Evolutionary conservation across 2,888 invertebrate species (phyloP), one percentile per base, ranked within the genome.

Genomic region (Bellardia bayeri): DNA sequence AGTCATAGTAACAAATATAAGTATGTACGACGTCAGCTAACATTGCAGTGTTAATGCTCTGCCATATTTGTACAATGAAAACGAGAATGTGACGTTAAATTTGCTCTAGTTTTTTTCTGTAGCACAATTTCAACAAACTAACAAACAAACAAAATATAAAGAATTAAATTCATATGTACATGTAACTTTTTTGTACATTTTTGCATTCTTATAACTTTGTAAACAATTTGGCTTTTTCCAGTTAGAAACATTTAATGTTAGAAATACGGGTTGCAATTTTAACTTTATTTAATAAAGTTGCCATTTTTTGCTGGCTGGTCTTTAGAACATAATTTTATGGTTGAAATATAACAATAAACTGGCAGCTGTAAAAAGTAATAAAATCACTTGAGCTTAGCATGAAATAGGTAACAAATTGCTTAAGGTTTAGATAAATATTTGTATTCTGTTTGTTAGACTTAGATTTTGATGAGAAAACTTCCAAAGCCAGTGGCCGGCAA

Each of bases 61-160:
- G 13, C 37, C 51, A 40, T 75, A 49, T 58, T 58, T 40, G 16
- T 68, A 66, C 66, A 76, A 81, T 84, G 81, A 78, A 87, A 87
- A 87, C 81, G 76, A 76, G 81, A 81, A 83, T 83, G 81, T 83
- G 86, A 87, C 86, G 80, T 83, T 87, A 83, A 83, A 66, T 87
- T 84, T 87, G 87, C 83, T 87, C 87, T 64, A 87, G 83, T 72
- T 87, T 81, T 45, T 81, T 42, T 63, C 56, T 49, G 1, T 58
- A 71, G 4, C 45, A 16, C 74, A 74, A 63, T 54, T 8, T 13
- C 14, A 14, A 2, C 11, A 30, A 33, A 54, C 66, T 56, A 74
- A 30, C n/a, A 64, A n/a, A 40, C 3, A 33, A 23, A 13, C 13
- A 33, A n/a, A n/a, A n/a, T n/a, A 61, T n/a, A 64, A 14, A 63